Evolutionary conservation across 2,888 invertebrate species (phyloP).

Genomic region (Automeris io): DNA sequence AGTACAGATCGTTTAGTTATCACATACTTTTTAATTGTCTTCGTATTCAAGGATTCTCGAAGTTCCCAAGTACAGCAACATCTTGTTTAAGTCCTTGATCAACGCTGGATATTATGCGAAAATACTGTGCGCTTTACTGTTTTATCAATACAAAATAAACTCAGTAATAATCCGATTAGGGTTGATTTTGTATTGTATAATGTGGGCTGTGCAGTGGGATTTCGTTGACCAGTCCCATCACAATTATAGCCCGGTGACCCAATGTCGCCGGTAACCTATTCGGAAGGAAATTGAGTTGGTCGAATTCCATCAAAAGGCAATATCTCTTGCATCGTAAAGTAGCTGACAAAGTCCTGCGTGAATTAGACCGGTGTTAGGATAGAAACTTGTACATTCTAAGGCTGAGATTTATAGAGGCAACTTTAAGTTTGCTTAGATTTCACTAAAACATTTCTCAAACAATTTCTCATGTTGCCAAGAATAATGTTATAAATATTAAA

Average conservation of each 20-base stretch:
- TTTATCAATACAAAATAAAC: slow-evolving; percentile 12
- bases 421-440: no score
- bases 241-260: slow-evolving; percentile 63
- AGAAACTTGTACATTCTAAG: no score
- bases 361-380: no score
- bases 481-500: no score
- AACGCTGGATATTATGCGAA: not conserved
- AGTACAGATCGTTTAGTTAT: not conserved
- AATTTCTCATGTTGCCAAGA: no score
- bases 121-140: not conserved
- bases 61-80: no score
- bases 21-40: not conserved
- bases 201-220: slow-evolving; percentile 32
- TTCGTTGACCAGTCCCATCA: slow-evolving; percentile 51
- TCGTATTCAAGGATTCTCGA: not conserved
- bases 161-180: slow-evolving; percentile 15
- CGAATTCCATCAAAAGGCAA: slow-evolving; percentile 70
- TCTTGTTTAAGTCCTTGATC: not conserved
- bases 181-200: slow-evolving; percentile 15
- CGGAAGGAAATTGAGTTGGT: slow-evolving; percentile 68
- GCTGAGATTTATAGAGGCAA: no score
- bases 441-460: no score
- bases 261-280: slow-evolving; percentile 62
- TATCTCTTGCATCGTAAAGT: slow-evolving; percentile 67
- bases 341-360: slow-evolving; percentile 13